A percentile compares a stretch with the other conserved stretches of the same genome.
Evolutionary conservation across 1,140 invertebrate species (phyloP).

Genomic region (Mya arenaria): DNA sequence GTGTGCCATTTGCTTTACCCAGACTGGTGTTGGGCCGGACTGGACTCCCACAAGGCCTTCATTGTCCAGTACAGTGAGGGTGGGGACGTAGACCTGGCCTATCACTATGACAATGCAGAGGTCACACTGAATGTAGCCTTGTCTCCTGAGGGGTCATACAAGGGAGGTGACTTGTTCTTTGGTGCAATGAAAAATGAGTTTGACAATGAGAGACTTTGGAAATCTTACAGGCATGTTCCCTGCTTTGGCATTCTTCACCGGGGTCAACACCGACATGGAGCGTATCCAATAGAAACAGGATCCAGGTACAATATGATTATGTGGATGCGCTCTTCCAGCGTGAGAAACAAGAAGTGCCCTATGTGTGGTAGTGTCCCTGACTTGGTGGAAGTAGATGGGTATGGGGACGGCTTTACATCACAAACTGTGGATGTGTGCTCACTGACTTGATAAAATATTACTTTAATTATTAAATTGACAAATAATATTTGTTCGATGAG

Average conservation of each 20-base stretch:
- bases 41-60: conserved; percentile 82
- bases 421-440: conserved; percentile 64
- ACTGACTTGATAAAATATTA: too few relatives aligned
- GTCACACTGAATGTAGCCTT: conserved; percentile 81
- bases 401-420: conserved; percentile 80
- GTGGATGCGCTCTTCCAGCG: conserved; percentile 81
- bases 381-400: conserved; percentile 70
- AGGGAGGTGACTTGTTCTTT: conserved; percentile 80
- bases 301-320: conserved; percentile 81
- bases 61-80: conserved; percentile 80
- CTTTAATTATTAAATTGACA: too few relatives aligned
- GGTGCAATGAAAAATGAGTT: conserved; percentile 70
- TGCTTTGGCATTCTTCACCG: conserved; percentile 79
- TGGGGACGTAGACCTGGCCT: conserved; percentile 79
- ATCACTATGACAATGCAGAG: conserved; percentile 83
- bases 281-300: conserved; percentile 77
- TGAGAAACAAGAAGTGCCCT: conserved; percentile 81
- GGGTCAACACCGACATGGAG: conserved; percentile 81
- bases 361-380: conserved; percentile 80
- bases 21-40: conserved; percentile 69
- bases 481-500: too few relatives aligned
- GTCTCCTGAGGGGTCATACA: conserved; percentile 74
- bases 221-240: conserved; percentile 66
- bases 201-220: conserved; percentile 37
- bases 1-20: conserved; percentile 78